Percentiles rank a stretch among this genome's conserved stretches.
Conservation (phyloP, 1,140 invertebrate genomes). For the Spodoptera frugiperda region DNA sequence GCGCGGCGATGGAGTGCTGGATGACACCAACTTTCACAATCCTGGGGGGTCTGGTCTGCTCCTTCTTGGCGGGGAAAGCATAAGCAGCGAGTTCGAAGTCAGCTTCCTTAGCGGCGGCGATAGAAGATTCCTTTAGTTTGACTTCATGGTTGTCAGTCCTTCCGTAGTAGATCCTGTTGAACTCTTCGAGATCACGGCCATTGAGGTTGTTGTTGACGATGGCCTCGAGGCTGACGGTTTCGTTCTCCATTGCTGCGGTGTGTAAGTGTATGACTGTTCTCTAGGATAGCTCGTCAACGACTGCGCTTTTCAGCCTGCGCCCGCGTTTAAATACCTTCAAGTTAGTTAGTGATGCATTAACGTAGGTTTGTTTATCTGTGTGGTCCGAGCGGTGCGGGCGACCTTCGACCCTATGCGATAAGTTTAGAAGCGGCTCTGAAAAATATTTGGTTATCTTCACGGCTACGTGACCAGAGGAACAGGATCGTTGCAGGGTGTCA, state of each 20-base stretch:
- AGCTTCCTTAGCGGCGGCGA: constrained; percentile 81
- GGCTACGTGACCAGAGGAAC: constrained; percentile 3
- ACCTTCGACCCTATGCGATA: constrained; percentile 75
- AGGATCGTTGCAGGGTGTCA: background rate
- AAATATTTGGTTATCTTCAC: constrained; percentile 66
- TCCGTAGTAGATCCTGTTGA: constrained; percentile 93
- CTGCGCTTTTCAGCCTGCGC: constrained; percentile 15
- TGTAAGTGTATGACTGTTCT: constrained; percentile 15
- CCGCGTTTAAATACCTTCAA: constrained; percentile 29
- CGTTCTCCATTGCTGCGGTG: constrained; percentile 69
- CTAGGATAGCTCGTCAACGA: constrained; percentile 1
- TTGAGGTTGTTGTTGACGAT: constrained; percentile 82
- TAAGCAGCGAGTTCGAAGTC: constrained; percentile 94
- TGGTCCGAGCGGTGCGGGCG: constrained; percentile 62
- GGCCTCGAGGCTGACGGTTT: constrained; percentile 78
- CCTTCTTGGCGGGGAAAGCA: constrained; percentile 88
- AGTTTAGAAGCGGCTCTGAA: constrained; percentile 61
- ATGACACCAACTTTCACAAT: constrained; percentile 95
- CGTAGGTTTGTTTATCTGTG: constrained; percentile 60
- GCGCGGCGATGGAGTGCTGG: constrained; percentile 94
- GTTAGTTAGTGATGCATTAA: constrained; percentile 58
- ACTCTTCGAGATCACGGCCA: constrained; percentile 89
- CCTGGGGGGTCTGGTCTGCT: constrained; percentile 90
- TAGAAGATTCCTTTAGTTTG: constrained; percentile 72
- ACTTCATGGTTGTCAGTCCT: constrained; percentile 73